A percentile compares a stretch with the other conserved stretches of the same genome.
These are phyloP conservation scores for Tenodera sinensis DNA, from an alignment of 2,888 invertebrate species.

Conservation along the genomic window DNA sequence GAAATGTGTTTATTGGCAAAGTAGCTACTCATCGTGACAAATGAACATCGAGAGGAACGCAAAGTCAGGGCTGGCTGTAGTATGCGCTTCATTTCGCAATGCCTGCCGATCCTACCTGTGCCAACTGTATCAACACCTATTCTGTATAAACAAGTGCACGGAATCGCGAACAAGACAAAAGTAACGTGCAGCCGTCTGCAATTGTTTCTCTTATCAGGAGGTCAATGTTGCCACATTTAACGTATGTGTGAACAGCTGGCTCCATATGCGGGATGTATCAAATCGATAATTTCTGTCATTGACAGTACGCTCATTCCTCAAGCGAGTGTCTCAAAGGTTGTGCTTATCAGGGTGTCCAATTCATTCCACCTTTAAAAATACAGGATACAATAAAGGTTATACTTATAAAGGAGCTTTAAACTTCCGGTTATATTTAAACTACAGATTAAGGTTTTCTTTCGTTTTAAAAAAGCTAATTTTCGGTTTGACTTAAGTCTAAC, in stretches of 20 bases:
- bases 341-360: too few species aligned
- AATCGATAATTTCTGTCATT: neutral
- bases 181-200: neutral
- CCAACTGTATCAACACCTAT: neutral
- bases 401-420: too few species aligned
- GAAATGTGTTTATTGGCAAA: too few species aligned
- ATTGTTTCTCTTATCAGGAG: neutral
- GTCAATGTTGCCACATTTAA: neutral
- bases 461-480: too few species aligned
- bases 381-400: too few species aligned
- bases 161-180: neutral
- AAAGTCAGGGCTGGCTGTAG: neutral
- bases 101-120: neutral
- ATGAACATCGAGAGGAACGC: neutral
- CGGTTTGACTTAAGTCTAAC: too few species aligned
- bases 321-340: too few species aligned
- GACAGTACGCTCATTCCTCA: too few species aligned
- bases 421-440: too few species aligned
- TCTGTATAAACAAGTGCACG: neutral
- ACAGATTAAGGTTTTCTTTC: too few species aligned
- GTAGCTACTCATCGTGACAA: too few species aligned
- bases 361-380: too few species aligned
- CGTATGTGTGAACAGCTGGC: neutral
- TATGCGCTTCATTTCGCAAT: neutral
- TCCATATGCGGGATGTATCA: neutral